Conservation (phyloP, 2,888 invertebrate species). For the Erpobdella octoculata region DNA sequence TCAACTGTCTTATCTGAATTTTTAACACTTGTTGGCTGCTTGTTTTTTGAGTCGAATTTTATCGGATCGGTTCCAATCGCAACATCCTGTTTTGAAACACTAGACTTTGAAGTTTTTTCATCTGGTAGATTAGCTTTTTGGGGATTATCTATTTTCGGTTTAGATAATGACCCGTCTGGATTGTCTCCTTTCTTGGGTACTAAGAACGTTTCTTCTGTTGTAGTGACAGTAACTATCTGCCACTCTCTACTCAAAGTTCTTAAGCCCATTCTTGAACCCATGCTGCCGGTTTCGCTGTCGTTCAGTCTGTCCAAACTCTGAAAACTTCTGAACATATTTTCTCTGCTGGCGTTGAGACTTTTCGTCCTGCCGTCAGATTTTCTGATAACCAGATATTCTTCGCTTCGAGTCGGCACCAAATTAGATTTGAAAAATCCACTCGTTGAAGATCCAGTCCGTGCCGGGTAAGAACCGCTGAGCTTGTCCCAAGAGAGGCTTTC, state of each 20-base stretch:
- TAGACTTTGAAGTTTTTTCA: too few relatives aligned
- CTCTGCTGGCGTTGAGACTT: background rate
- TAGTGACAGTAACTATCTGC: constrained; percentile 12
- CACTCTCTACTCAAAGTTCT: constrained; percentile 10
- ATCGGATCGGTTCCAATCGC: too few relatives aligned
- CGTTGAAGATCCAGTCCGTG: background rate
- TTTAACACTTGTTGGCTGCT: background rate
- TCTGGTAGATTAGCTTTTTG: background rate
- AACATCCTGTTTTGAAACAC: too few relatives aligned
- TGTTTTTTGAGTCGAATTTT: too few relatives aligned
- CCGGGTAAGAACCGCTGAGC: background rate
- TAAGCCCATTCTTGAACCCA: constrained; percentile 1
- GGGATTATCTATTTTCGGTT: background rate
- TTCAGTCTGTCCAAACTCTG: constrained; percentile 18
- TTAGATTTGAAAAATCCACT: background rate
- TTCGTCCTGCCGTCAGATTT: background rate
- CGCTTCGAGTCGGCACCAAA: constrained; percentile 10
- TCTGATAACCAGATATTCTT: constrained; percentile 16
- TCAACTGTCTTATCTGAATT: background rate
- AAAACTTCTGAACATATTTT: constrained; percentile 15
- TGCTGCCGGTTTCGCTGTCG: constrained; percentile 13
- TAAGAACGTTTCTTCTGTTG: constrained; percentile 26
- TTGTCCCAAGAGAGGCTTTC: background rate
- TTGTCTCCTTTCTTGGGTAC: background rate
- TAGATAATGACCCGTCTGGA: background rate